Evolutionary conservation across 2,797 vertebrate genomes (phyloP).

Genomic region (Capromys pilorides): DNA sequence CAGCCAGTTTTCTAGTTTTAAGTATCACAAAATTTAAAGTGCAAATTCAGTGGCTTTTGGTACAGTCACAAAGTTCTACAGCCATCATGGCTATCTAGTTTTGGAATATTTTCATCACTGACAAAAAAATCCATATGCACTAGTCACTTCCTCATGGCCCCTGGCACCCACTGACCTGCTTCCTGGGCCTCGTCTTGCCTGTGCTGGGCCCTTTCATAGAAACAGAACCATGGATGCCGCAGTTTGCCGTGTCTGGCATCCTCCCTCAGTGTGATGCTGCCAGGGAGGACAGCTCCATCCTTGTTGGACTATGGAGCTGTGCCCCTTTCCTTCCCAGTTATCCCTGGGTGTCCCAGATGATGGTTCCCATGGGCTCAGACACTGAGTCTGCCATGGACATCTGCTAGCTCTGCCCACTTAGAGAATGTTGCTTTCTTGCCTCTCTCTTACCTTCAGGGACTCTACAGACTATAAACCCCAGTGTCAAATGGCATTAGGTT

Average conservation of each 20-base stretch:
- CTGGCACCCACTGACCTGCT: background rate
- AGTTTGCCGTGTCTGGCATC: background rate
- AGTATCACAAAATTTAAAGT: background rate
- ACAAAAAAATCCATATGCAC: background rate
- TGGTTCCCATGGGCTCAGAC: background rate
- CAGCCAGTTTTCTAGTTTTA: background rate
- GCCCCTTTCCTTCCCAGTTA: background rate
- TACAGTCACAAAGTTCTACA: background rate
- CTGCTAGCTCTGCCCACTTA: background rate
- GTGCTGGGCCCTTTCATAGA: background rate
- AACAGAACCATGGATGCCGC: background rate
- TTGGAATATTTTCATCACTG: background rate
- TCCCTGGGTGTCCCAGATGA: background rate
- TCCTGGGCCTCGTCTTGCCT: background rate
- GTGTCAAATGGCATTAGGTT: background rate
- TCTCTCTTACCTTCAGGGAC: background rate
- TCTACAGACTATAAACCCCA: background rate
- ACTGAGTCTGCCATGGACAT: background rate
- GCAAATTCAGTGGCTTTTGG: background rate
- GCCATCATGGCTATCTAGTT: background rate
- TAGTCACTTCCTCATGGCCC: background rate
- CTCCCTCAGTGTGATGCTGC: background rate
- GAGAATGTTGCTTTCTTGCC: background rate
- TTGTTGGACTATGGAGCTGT: rapidly evolving
- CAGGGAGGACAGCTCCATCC: background rate